Percentiles rank a stretch among this genome's conserved stretches.
Conservation (phyloP, 2,113 vertebrate species). For the Clarias magur region DNA sequence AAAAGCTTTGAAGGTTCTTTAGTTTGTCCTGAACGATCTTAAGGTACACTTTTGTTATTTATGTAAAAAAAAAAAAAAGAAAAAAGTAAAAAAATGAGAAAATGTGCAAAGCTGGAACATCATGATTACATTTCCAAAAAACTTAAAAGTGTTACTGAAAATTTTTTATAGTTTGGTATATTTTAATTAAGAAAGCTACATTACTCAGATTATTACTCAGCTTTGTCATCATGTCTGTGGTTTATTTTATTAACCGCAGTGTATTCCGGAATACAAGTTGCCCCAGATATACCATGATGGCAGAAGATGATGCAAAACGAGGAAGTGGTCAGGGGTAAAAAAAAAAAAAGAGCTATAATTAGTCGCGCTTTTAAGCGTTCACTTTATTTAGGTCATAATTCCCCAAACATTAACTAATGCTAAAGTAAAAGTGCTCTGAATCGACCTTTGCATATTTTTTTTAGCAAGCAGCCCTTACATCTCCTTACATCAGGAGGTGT, state of each 20-base stretch:
- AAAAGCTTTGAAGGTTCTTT: not conserved
- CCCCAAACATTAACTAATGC: not conserved
- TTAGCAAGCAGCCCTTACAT: not conserved
- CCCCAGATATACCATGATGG: not conserved
- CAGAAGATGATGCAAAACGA: not conserved
- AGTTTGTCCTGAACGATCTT: not conserved
- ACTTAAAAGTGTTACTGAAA: not conserved
- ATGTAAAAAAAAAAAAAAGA: too few species aligned
- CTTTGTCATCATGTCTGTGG: not conserved
- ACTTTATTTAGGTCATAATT: not conserved
- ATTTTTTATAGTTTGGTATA: not conserved
- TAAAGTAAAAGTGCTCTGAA: not conserved
- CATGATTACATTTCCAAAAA: not conserved
- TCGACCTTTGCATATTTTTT: not conserved
- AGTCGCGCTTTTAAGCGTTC: not conserved
- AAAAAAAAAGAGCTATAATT: not conserved
- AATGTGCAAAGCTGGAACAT: not conserved
- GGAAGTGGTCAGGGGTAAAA: not conserved
- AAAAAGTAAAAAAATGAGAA: not conserved
- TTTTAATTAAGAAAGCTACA: not conserved
- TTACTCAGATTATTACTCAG: not conserved
- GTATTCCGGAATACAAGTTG: not conserved
- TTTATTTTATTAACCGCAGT: not conserved
- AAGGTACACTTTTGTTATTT: not conserved
- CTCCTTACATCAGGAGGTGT: slow-evolving; percentile 16